Conservation (phyloP, 2,888 invertebrate genomes). For the Mamestra brassicae region DNA sequence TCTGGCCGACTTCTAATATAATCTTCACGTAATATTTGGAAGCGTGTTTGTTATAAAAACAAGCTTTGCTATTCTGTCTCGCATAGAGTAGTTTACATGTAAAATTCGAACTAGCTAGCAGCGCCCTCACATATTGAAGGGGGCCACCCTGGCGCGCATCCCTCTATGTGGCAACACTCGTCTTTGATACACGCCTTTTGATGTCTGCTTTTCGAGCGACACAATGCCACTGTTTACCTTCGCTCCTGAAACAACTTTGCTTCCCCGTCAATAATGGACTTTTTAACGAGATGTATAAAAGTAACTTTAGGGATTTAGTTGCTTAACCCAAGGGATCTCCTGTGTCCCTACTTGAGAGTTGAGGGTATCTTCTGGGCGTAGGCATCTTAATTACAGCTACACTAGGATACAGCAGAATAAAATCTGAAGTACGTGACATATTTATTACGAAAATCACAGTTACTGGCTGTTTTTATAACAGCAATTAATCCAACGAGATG, state of each 20-base stretch:
- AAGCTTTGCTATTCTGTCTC: constrained; percentile 58
- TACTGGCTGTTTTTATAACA: not conserved
- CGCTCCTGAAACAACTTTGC: constrained; percentile 80
- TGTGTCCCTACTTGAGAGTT: not conserved
- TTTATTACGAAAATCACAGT: constrained; percentile 1
- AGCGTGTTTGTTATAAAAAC: constrained; percentile 59
- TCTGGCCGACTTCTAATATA: constrained; percentile 11
- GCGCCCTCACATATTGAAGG: constrained; percentile 79
- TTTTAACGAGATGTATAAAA: constrained; percentile 75
- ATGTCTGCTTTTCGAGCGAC: constrained; percentile 83
- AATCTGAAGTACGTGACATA: not conserved
- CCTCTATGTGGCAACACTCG: constrained; percentile 80
- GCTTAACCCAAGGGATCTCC: not conserved
- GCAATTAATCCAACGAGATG: constrained; percentile 2
- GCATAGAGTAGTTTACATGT: constrained; percentile 72
- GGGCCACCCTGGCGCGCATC: constrained; percentile 77
- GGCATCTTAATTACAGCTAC: not conserved
- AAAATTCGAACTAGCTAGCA: constrained; percentile 82
- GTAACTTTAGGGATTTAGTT: constrained; percentile 40
- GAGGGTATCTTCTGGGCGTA: not conserved
- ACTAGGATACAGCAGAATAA: not conserved
- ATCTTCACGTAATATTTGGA: constrained; percentile 50
- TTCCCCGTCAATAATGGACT: constrained; percentile 77
- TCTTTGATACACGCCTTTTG: constrained; percentile 88
- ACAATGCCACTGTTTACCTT: constrained; percentile 85